Base-by-base conservation (phyloP, 2,797 vertebrate genomes). In the Coccyzus lansbergi region DNA sequence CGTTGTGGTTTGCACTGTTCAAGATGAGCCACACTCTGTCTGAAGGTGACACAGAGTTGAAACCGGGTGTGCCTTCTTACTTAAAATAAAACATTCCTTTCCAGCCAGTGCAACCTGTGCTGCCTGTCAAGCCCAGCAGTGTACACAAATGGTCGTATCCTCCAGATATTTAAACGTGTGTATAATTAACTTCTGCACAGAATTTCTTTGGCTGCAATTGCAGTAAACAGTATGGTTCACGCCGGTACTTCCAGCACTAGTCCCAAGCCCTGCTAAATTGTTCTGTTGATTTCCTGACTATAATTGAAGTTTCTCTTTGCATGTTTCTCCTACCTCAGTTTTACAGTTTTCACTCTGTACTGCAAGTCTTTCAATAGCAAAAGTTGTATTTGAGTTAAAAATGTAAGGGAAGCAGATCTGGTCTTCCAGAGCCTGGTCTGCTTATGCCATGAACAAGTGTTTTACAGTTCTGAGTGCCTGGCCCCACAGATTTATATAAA, bases 121-220 rank as follows among this genome's bases (percentile, higher is more conserved):
- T 87, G 82, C 62, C 10, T 34, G 83, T 75, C 88, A 93, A 68
- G 82, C 86, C 90, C 81, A 79, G 29, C 12, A 90, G 63, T 53
- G 90, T 38, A 96, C 79, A 79, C 88, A 96, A 96, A 88, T 5
- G 42, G 90, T 74, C 84, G 55, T 90, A 88, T 64, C 95, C 91
- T 80, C 58, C 90, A 88, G 92, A 18, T 75, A 86, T 33, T 68
- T 56, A 55, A 78, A 85, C 9, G 13, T 10, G 20, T 10, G 19
- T 4, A 15, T 28, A 64, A 46, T 31, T 59, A 81, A 83, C 46
- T 86, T 14, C 38, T 0, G 8, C 48, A 64, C 46, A 26, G 10
- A 69, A 34, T 33, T 76, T 26, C 68, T 75, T 24, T 62, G 63
- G 67, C 40, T 77, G 46, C 6, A 33, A 40, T 8, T 4, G 0